These are phyloP conservation scores for Chironomus tentans DNA, from an alignment of 2,888 invertebrate species.

Conservation along the genomic window DNA sequence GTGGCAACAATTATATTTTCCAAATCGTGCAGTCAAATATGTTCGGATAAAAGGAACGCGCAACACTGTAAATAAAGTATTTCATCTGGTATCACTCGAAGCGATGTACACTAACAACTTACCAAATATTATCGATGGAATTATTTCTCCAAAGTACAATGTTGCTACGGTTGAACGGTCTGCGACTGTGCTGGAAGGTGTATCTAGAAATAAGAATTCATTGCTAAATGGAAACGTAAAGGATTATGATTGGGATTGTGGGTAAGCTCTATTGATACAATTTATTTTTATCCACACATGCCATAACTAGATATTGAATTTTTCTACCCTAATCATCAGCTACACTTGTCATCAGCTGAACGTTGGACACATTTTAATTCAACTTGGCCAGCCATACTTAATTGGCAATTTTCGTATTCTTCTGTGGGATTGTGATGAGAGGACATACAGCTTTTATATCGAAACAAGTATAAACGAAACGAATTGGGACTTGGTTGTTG, in stretches of 20 bases:
- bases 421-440: constrained; percentile 93
- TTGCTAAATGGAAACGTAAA: constrained; percentile 90
- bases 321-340: no score
- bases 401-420: constrained; percentile 83
- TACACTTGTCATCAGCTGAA: constrained; percentile 13
- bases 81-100: constrained; percentile 89
- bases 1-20: constrained; percentile 93
- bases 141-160: constrained; percentile 75
- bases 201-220: constrained; percentile 85
- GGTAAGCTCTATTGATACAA: no score
- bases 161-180: constrained; percentile 84
- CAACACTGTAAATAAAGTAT: constrained; percentile 90
- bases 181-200: constrained; percentile 94
- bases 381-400: constrained; percentile 77
- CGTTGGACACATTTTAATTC: constrained; percentile 26
- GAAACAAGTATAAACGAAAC: constrained; percentile 88
- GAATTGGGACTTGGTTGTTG: constrained; percentile 86
- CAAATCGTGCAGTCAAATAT: constrained; percentile 76
- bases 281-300: no score
- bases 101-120: constrained; percentile 65
- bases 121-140: constrained; percentile 65
- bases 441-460: constrained; percentile 87
- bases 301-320: no score
- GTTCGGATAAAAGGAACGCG: constrained; percentile 80
- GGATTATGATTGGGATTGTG: constrained; percentile 95